Evolutionary conservation across 2,113 vertebrate genomes (phyloP), one percentile per base, ranked within the genome.

Genomic region (zebrafish (Danio rerio)): DNA sequence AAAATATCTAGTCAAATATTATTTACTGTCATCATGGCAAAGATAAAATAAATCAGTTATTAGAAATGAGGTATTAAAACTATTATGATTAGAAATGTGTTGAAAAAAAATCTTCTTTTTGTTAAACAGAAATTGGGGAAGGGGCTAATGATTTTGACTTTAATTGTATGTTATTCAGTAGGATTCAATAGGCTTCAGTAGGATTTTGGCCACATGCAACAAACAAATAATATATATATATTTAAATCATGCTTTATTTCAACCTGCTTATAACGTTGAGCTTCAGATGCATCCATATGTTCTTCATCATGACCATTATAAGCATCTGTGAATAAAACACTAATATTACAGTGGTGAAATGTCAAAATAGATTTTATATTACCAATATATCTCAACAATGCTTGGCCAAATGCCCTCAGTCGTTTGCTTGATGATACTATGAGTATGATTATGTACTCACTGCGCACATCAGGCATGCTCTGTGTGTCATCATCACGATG

Each of bases 231-330:
- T 31, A 31, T 31, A 3, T 31, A 31, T 1, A 49, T 18, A 20
- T 18, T 12, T 6, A 70, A 50, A 70, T 21, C 47, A 20, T 31
- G 45, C 12, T 61, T 13, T 10, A 42, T 58, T 42, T 74, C 43
- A 88, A 98, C 98, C 89, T 87, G 90, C 87, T 90, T 92, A 88
- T 91, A 93, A 76, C 82, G 83, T 80, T 93, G 97, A 42, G 90
- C 93, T 75, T 95, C 94, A 0, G 90, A 80, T 16, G 80, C 58
- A 42, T 88, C 88, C 0, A 88, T 82, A 0, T 93, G 80, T 0
- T 93, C 93, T 0, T 93, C 95, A 2, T 96, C 92, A 0, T 74
- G 76, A 0, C 89, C 89, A 20, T 93, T 93, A 58, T 88, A 86
- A 2, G 71, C 43, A 49, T 91, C 93, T 94, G 43, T 21, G 45